These are phyloP conservation scores for Caenorhabditis wallacei DNA, from an alignment of 2,888 invertebrate genomes.

Conservation along the genomic window DNA sequence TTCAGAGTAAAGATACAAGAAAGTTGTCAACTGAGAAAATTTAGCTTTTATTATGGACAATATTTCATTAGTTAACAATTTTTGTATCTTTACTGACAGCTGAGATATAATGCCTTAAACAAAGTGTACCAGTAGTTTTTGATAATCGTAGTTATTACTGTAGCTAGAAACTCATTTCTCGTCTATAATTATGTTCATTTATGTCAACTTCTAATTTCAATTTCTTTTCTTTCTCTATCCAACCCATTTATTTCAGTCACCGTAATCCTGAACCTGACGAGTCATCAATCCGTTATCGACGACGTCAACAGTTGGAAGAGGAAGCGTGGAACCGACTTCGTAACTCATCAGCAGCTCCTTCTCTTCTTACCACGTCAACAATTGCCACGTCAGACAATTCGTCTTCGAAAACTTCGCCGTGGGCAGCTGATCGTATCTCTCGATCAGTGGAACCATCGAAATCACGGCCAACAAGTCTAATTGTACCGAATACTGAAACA, in stretches of 20 bases:
- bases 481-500: slow-evolving; percentile 37
- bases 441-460: slow-evolving; percentile 57
- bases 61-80: too few relatives aligned
- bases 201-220: neutral
- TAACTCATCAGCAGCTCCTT: slow-evolving; percentile 48
- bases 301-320: slow-evolving; percentile 80
- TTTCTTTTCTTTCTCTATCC: neutral
- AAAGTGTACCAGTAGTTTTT: too few relatives aligned
- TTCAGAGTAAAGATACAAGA: too few relatives aligned
- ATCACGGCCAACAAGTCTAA: slow-evolving; percentile 60
- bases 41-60: too few relatives aligned
- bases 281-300: slow-evolving; percentile 74
- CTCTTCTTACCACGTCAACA: slow-evolving; percentile 50
- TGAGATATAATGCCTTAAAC: too few relatives aligned
- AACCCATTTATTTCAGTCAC: slow-evolving; percentile 52
- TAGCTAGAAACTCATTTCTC: neutral
- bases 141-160: too few relatives aligned
- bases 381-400: slow-evolving; percentile 21
- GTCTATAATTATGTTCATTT: neutral
- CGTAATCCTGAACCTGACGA: slow-evolving; percentile 66
- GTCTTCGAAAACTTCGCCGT: slow-evolving; percentile 52
- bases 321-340: slow-evolving; percentile 79
- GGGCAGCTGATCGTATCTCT: slow-evolving; percentile 59
- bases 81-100: too few relatives aligned
- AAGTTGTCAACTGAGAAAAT: too few relatives aligned